Percentiles rank a stretch among this genome's conserved stretches.
Conservation (phyloP, 2,888 invertebrate species). For the Dolomedes plantarius region DNA sequence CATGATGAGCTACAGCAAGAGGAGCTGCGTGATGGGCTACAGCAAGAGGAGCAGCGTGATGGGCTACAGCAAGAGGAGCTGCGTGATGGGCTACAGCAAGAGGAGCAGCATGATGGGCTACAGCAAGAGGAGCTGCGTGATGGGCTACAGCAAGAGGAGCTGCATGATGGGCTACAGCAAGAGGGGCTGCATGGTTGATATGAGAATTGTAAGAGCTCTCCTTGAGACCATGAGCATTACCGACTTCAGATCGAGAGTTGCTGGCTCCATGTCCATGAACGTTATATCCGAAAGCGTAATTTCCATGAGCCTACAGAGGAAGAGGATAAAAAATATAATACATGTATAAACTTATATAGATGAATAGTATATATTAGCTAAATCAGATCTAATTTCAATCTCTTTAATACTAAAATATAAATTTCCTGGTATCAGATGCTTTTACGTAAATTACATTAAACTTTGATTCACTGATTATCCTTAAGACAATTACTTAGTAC, state of each 20-base stretch:
- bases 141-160: no score
- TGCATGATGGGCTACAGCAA: background rate
- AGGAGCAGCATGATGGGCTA: background rate
- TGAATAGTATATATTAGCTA: no score
- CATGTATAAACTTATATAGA: no score
- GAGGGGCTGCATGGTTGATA: constrained; percentile 18
- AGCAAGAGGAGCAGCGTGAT: background rate
- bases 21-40: background rate
- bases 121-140: background rate
- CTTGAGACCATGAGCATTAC: background rate
- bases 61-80: background rate
- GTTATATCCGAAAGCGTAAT: background rate
- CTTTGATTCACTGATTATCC: no score
- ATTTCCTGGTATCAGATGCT: no score
- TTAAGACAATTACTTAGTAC: no score
- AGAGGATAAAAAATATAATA: no score
- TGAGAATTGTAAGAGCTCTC: background rate
- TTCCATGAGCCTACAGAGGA: background rate
- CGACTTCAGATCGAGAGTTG: background rate
- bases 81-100: background rate
- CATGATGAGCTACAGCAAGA: constrained; percentile 29
- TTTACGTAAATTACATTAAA: no score
- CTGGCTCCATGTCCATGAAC: background rate
- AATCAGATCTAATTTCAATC: no score
- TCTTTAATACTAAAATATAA: no score